Evolutionary conservation across 2,113 vertebrate genomes (phyloP).

Genomic region (Dolichallabes microphthalmus): DNA sequence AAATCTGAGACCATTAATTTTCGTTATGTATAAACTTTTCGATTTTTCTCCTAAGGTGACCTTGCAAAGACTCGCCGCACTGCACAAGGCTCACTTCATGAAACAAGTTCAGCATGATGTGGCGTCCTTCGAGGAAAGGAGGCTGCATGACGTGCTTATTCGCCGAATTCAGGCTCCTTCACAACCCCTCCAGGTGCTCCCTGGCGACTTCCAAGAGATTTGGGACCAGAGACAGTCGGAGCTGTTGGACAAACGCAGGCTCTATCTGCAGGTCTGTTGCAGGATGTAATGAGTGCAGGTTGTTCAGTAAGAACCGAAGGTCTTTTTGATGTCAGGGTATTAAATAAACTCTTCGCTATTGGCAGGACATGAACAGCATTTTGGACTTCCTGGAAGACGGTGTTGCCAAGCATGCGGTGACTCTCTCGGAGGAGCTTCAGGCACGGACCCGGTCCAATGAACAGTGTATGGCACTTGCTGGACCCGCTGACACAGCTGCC

Average conservation of each 20-base stretch:
- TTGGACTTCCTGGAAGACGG: conserved; percentile 49
- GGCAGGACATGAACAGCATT: conserved; percentile 61
- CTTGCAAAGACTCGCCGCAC: conserved; percentile 23
- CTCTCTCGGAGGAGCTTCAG: conserved; percentile 43
- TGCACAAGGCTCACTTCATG: conserved; percentile 54
- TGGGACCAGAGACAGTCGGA: conserved; percentile 58
- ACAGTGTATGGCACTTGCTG: conserved; percentile 29
- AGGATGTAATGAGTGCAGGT: neutral
- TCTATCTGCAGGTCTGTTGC: conserved; percentile 61
- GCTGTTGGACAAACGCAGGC: conserved; percentile 61
- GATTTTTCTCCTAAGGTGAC: conserved; percentile 44
- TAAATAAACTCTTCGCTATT: neutral
- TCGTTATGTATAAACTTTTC: neutral
- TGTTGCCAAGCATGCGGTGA: neutral
- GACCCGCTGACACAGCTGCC: neutral
- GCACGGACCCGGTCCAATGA: conserved; percentile 27
- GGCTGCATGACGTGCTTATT: conserved; percentile 64
- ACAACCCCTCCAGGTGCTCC: neutral
- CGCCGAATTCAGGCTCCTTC: conserved; percentile 39
- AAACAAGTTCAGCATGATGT: conserved; percentile 57
- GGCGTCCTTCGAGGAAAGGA: conserved; percentile 61
- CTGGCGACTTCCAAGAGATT: conserved; percentile 45
- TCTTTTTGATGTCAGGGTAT: neutral
- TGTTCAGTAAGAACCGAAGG: neutral
- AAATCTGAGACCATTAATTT: neutral